Evolutionary conservation across 2,113 vertebrate species (phyloP), one percentile per base, ranked within the genome.

Genomic region (Lepus americanus): DNA sequence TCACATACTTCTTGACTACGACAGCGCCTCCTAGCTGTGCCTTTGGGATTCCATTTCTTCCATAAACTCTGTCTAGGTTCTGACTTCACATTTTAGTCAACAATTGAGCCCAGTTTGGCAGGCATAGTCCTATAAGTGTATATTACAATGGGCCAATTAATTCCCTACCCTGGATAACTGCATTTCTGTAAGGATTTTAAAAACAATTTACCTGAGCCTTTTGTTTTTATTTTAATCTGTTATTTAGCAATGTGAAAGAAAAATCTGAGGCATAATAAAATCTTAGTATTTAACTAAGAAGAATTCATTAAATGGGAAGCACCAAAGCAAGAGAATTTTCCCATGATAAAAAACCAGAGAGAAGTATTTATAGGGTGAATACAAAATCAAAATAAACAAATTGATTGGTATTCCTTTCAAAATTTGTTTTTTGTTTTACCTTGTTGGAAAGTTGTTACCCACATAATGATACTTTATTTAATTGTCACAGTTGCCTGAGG

Each of bases 1-100:
- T 3, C 4, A 1, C 4, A 12, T 9, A 31, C 0, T 76, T n/a
- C 33, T 59, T 14, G 8, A 36, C 14, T 80, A 9, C 29, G 23
- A 74, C 0, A n/a, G 31, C 3, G 7, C 79, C 9, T 23, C 6
- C 1, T 31, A 84, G n/a, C 19, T 70, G 29, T 27, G 3, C 6
- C 63, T 55, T 88, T 36, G 8, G 9, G 11, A 17, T 83, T 44
- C 19, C 1, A 23, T 29, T 83, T 87, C 20, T 87, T 94, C 51
- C 63, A 13, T n/a, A 39, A 74, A 44, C 9, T 5, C 67, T 6
- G 13, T 55, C 14, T 63, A 72, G 7, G 9, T 82, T 77, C 55
- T 77, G 77, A 72, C 9, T 14, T 82, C 5, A 6, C 5, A 63
- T 87, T 93, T 33, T 78, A 31, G 2, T 55, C 5, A 72, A 70